phyloP scores from a whole-genome alignment of 2,888 invertebrate genomes.

The Acanthopleura granulata region DNA sequence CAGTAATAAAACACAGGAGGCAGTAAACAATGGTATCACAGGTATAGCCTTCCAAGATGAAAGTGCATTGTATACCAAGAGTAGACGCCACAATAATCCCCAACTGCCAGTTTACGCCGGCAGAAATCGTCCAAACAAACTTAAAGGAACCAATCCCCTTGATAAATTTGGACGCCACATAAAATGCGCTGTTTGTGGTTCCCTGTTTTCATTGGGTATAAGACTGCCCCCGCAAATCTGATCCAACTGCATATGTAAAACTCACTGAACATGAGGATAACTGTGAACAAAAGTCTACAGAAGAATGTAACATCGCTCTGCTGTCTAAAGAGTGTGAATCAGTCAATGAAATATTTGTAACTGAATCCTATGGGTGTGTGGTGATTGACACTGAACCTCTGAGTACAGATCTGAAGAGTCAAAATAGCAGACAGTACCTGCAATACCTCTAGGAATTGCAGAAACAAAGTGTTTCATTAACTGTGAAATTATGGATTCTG shows the following conservation, averaged over 20 bases:
- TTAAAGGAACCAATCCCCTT: not conserved
- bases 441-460: conserved; percentile 24
- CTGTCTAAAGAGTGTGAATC: not conserved
- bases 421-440: not conserved
- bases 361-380: no score
- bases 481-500: conserved; percentile 23
- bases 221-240: conserved; percentile 19
- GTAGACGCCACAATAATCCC: no score
- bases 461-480: no score
- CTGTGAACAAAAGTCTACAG: not conserved
- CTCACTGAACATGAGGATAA: not conserved
- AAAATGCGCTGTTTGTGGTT: no score
- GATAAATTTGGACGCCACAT: no score
- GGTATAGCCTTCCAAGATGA: no score
- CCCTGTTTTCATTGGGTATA: conserved; percentile 28
- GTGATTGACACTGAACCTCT: not conserved
- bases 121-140: not conserved
- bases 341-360: no score
- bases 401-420: not conserved
- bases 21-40: no score
- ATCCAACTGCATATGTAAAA: not conserved
- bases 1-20: no score
- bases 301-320: not conserved
- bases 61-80: no score
- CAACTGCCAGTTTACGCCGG: no score